phyloP scores from a whole-genome alignment of 2,113 vertebrate genomes.

The Poecilia latipinna region DNA sequence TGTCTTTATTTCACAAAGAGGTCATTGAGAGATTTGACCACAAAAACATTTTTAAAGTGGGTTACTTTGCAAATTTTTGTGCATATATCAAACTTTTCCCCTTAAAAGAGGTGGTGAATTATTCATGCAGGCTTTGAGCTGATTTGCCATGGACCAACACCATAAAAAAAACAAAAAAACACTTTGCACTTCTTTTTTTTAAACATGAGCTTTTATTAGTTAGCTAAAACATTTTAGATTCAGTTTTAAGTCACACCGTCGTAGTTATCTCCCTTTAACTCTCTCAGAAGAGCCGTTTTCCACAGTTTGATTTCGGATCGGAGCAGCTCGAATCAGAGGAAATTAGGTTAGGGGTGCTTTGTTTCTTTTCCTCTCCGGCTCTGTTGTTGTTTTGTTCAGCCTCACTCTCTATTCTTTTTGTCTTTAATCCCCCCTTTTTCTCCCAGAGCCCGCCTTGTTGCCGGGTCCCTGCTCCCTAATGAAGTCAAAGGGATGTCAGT shows the following conservation, averaged over 20 bases:
- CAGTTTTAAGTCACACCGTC: slow-evolving; percentile 53
- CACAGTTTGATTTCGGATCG: slow-evolving; percentile 64
- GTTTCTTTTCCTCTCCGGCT: slow-evolving; percentile 50
- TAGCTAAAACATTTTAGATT: slow-evolving; percentile 28
- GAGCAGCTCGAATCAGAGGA: slow-evolving; percentile 67
- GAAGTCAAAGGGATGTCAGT: slow-evolving; percentile 78
- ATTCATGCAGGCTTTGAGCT: slow-evolving; percentile 76
- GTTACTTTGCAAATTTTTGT: slow-evolving; percentile 39
- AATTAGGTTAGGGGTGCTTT: slow-evolving; percentile 74
- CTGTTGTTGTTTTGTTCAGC: slow-evolving; percentile 71
- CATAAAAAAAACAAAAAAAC: slow-evolving; percentile 35
- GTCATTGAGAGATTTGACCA: slow-evolving; percentile 64
- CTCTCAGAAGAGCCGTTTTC: slow-evolving; percentile 51
- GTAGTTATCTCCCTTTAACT: slow-evolving; percentile 41
- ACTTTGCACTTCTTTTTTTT: slow-evolving; percentile 32
- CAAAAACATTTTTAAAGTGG: slow-evolving; percentile 48
- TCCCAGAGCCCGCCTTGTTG: slow-evolving; percentile 73
- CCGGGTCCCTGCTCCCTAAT: slow-evolving; percentile 76
- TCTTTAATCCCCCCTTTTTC: slow-evolving; percentile 61
- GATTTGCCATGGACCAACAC: slow-evolving; percentile 54
- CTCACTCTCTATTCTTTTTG: slow-evolving; percentile 49
- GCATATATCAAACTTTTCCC: slow-evolving; percentile 54
- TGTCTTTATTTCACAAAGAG: slow-evolving; percentile 54
- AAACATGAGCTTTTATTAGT: slow-evolving; percentile 23
- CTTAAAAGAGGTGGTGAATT: slow-evolving; percentile 65